These are phyloP conservation scores for Phymanthus crucifer DNA, from an alignment of 92 coral and sea anemone species.

Conservation along the genomic window DNA sequence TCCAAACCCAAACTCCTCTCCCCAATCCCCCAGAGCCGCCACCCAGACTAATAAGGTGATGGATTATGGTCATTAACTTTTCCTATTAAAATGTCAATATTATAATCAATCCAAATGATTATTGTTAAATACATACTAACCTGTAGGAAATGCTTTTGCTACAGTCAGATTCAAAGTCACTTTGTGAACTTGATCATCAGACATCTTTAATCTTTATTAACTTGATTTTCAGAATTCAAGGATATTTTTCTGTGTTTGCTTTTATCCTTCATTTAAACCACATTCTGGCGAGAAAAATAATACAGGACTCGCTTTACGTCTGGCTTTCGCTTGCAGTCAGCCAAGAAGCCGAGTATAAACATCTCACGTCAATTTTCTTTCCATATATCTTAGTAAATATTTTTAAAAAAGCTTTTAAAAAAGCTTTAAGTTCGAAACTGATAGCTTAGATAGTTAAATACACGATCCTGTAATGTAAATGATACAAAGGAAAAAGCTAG, in stretches of 20 bases:
- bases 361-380: too few species aligned
- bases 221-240: neutral
- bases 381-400: too few species aligned
- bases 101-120: too few species aligned
- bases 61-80: too few species aligned
- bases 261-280: neutral
- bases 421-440: neutral
- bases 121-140: too few species aligned
- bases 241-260: neutral
- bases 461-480: slow-evolving; percentile 1
- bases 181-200: slow-evolving; percentile 78
- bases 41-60: too few species aligned
- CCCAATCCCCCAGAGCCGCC: too few species aligned
- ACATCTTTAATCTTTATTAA: neutral
- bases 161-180: slow-evolving; percentile 89
- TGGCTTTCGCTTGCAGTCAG: too few species aligned
- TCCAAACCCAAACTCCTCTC: too few species aligned
- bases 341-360: neutral
- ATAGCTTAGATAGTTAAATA: neutral
- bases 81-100: too few species aligned
- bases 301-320: too few species aligned
- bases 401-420: neutral
- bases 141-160: slow-evolving; percentile 87
- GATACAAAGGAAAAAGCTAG: neutral
- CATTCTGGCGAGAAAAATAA: neutral